Percentiles rank a stretch among this genome's conserved stretches.
Evolutionary conservation across 1,140 invertebrate species (phyloP).

Genomic region (Tenebrio molitor): DNA sequence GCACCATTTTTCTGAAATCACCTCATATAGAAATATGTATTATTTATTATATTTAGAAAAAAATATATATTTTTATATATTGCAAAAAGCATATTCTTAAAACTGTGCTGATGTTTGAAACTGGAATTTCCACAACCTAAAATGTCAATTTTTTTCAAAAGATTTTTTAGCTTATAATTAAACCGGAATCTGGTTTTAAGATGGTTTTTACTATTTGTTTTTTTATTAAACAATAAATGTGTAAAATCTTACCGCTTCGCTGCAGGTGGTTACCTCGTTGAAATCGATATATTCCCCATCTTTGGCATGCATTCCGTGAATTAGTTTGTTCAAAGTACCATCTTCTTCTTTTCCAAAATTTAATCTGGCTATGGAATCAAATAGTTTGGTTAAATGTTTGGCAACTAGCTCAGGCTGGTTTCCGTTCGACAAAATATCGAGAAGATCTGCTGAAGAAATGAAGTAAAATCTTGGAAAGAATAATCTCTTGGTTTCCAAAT

Average conservation of each 20-base stretch:
- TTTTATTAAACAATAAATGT: constrained; percentile 10
- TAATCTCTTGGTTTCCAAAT: constrained; percentile 96
- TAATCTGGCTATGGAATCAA: constrained; percentile 93
- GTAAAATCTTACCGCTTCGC: constrained; percentile 76
- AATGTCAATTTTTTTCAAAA: too few relatives aligned
- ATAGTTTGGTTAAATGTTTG: constrained; percentile 94
- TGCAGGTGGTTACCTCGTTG: constrained; percentile 79
- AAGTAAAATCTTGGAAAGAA: constrained; percentile 99
- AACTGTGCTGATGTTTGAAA: too few relatives aligned
- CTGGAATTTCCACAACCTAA: too few relatives aligned
- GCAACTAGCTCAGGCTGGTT: constrained; percentile 90
- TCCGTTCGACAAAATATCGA: constrained; percentile 96
- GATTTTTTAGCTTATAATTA: too few relatives aligned
- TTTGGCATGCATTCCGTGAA: constrained; percentile 92
- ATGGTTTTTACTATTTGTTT: background rate
- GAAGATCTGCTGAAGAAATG: constrained; percentile 95
- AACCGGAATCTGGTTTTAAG: too few relatives aligned
- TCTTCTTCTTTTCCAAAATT: constrained; percentile 76
- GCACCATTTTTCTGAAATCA: too few relatives aligned
- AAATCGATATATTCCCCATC: constrained; percentile 95
- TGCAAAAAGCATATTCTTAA: too few relatives aligned
- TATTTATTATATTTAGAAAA: too few relatives aligned
- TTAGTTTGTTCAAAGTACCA: constrained; percentile 69
- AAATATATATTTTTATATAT: too few relatives aligned
- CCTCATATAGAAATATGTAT: too few relatives aligned